Evolutionary conservation across 2,888 invertebrate genomes (phyloP), one percentile per base, ranked within the genome.

Genomic region (Mongoloraphidia duomilia): DNA sequence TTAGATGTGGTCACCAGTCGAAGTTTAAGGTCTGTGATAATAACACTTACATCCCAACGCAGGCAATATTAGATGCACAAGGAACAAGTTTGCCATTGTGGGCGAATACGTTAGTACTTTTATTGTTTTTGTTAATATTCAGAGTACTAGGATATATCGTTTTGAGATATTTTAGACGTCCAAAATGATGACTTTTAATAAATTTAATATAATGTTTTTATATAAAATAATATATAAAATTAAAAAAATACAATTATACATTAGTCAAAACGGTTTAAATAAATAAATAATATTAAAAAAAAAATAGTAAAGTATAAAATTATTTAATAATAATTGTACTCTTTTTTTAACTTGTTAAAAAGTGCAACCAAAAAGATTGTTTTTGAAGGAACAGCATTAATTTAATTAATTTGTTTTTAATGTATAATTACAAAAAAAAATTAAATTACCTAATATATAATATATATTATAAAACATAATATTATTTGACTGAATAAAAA

Each of bases 71-170:
- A 56, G 77, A 77, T 59, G 75, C 75, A 51, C 79, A 81, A 60
- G 80, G 80, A 48, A 75, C 78, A 17, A 71, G 72, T 55, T 68
- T 74, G 52, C 81, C 84, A 11, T 67, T 84, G 14, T 84, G 84
- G 84, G 76, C 80, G 51, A 84, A 84, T 66, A 83, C 83, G 11
- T 65, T 80, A 50, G 79, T 84, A 45, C 71, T 85, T 51, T 60
- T 84, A 57, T 75, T 77, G 58, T 84, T 84, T 69, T 73, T 85
- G 54, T 62, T 82, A 56, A 75, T 80, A 57, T 84, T 84, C 68
- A 75, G 84, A 55, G 70, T 78, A 48, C 69, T 84, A 54, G 84
- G 84, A 54, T 85, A 85, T 65, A 68, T 82, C 55, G 83, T 84
- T 54, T 69, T 85, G 57, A 76, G 84, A 57, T 83, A 79, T 63